phyloP scores from a whole-genome alignment of 2,797 vertebrate genomes.

The Sparidentex hasta region DNA sequence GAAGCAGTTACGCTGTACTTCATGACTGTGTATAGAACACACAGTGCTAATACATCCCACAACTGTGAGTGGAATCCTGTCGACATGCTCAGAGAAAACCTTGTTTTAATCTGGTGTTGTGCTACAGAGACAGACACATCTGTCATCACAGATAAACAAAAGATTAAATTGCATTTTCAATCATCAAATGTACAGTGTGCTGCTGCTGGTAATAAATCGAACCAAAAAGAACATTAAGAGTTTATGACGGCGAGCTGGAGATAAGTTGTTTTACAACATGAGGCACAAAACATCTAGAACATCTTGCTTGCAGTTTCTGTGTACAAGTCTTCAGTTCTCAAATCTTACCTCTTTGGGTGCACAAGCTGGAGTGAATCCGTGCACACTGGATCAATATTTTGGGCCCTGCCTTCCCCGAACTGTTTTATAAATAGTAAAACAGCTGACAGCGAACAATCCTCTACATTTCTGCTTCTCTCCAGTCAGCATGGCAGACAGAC shows the following conservation, averaged over 20 bases:
- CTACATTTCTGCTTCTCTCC: conserved; percentile 69
- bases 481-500: conserved; percentile 60
- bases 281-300: neutral
- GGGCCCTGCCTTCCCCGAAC: conserved; percentile 64
- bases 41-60: conserved; percentile 19
- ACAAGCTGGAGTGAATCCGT: conserved; percentile 37
- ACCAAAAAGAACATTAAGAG: neutral
- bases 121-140: conserved; percentile 18
- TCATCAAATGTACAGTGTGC: conserved; percentile 13
- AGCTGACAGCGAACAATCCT: conserved; percentile 75
- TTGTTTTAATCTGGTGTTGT: conserved; percentile 29
- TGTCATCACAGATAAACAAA: conserved; percentile 32
- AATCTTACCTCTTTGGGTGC: conserved; percentile 29
- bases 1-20: conserved; percentile 30
- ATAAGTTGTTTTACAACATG: conserved; percentile 1
- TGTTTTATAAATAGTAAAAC: conserved; percentile 81
- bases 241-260: neutral
- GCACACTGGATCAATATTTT: conserved; percentile 77
- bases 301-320: neutral
- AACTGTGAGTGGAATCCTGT: conserved; percentile 4
- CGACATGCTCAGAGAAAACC: conserved; percentile 19
- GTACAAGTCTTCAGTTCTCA: neutral
- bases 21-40: conserved; percentile 57
- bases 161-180: conserved; percentile 26
- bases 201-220: neutral